Evolutionary conservation across 2,113 vertebrate genomes (phyloP).

Genomic region (Lota lota): DNA sequence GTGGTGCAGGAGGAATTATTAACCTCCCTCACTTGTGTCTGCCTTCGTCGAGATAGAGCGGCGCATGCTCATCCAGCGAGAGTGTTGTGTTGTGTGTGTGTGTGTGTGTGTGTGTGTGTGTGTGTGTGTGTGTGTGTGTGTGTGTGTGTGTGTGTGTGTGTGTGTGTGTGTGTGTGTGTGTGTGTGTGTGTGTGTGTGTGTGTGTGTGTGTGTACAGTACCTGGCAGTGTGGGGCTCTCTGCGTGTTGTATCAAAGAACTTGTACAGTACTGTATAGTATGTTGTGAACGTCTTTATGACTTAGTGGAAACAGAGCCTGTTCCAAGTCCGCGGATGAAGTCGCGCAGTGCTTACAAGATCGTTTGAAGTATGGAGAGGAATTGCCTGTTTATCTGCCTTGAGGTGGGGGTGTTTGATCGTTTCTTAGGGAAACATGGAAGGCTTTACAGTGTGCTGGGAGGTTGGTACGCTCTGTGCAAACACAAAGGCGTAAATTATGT

Average conservation of each 20-base stretch:
- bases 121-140: no score
- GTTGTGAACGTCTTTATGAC: conserved; percentile 10
- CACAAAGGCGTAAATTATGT: neutral
- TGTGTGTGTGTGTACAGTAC: no score
- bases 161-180: neutral
- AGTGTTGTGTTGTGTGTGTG: neutral
- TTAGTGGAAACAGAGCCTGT: conserved; percentile 11
- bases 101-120: neutral
- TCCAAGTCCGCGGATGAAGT: conserved; percentile 10
- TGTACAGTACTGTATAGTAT: conserved; percentile 3
- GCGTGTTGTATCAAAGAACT: conserved; percentile 15
- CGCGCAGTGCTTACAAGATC: conserved; percentile 35
- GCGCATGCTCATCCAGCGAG: neutral
- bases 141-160: neutral
- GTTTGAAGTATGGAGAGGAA: conserved; percentile 39
- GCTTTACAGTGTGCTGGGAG: no score
- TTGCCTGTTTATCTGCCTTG: conserved; percentile 22
- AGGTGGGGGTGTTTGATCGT: conserved; percentile 28
- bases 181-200: no score
- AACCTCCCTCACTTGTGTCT: conserved; percentile 41
- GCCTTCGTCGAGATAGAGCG: conserved; percentile 30
- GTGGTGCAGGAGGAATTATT: conserved; percentile 33
- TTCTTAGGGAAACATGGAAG: conserved; percentile 46
- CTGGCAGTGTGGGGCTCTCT: no score
- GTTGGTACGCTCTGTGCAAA: no score